phyloP scores from a whole-genome alignment of 2,113 vertebrate species.

The Leucosticte australis region DNA sequence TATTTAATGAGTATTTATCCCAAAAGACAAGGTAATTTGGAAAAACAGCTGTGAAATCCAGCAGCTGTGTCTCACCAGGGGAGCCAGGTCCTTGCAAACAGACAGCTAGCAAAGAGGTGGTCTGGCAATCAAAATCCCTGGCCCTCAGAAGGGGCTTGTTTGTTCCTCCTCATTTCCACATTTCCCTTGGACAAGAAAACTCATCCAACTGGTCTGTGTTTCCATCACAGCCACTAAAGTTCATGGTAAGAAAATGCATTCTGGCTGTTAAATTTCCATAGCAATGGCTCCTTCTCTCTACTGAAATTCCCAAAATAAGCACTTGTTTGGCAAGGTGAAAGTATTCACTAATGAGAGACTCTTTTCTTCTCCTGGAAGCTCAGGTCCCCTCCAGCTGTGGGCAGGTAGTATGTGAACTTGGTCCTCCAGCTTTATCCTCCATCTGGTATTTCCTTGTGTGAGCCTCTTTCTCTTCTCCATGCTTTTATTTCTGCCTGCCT shows the following conservation, averaged over 20 bases:
- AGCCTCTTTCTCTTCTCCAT: background rate
- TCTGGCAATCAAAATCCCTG: background rate
- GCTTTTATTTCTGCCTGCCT: background rate
- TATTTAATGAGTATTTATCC: background rate
- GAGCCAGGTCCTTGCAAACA: background rate
- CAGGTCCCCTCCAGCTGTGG: background rate
- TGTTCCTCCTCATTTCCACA: background rate
- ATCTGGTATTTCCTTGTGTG: background rate
- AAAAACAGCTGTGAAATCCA: slow-evolving; percentile 9
- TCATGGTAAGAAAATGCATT: background rate
- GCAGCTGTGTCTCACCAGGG: background rate
- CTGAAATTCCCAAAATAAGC: background rate
- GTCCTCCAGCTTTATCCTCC: background rate
- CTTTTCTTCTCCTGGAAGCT: background rate
- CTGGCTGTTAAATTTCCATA: background rate
- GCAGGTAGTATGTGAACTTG: background rate
- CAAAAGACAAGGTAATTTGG: background rate
- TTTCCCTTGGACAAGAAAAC: background rate
- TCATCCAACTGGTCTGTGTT: background rate
- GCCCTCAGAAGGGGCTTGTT: background rate
- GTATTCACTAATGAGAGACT: background rate
- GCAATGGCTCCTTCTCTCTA: background rate
- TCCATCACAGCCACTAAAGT: background rate
- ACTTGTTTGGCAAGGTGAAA: background rate
- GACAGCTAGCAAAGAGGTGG: background rate